Conservation (phyloP, 2,113 vertebrate species). For the Hydropotes inermis region DNA sequence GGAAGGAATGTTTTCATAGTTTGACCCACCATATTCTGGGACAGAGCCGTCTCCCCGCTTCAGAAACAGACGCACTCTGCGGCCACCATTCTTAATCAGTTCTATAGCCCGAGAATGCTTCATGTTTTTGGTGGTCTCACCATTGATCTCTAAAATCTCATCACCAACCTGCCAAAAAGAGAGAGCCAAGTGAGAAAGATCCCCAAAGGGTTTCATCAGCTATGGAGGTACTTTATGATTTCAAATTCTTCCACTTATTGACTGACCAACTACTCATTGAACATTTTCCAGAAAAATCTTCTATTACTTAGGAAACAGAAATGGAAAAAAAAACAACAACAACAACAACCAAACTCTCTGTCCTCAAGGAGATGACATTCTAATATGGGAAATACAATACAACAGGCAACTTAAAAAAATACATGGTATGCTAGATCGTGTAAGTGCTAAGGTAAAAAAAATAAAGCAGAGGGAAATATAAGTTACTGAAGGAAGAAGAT, state of each 20-base stretch:
- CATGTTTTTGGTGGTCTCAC: constrained; percentile 99
- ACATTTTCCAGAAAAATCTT: not conserved
- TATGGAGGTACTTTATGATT: not conserved
- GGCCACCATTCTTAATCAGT: constrained; percentile 98
- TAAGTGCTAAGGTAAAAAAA: not conserved
- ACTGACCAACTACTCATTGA: not conserved
- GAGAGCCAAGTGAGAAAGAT: constrained; percentile 18
- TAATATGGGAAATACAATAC: not conserved
- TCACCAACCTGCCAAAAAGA: constrained; percentile 90
- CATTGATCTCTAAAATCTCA: constrained; percentile 98
- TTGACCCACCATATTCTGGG: constrained; percentile 99
- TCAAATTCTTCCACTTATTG: not conserved
- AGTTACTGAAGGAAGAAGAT: not conserved
- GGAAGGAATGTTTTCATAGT: constrained; percentile 99
- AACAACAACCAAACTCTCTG: not conserved
- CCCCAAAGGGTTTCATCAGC: not conserved
- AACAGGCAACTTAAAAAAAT: not conserved
- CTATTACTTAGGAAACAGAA: not conserved
- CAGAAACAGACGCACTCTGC: constrained; percentile 94
- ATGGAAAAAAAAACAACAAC: not conserved
- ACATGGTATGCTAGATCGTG: not conserved
- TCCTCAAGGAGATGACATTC: not conserved
- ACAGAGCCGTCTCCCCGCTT: constrained; percentile 98
- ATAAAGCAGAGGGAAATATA: not conserved
- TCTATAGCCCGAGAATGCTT: constrained; percentile 98